phyloP scores from a whole-genome alignment of 2,797 vertebrate species.

The Rhincodon typus region DNA sequence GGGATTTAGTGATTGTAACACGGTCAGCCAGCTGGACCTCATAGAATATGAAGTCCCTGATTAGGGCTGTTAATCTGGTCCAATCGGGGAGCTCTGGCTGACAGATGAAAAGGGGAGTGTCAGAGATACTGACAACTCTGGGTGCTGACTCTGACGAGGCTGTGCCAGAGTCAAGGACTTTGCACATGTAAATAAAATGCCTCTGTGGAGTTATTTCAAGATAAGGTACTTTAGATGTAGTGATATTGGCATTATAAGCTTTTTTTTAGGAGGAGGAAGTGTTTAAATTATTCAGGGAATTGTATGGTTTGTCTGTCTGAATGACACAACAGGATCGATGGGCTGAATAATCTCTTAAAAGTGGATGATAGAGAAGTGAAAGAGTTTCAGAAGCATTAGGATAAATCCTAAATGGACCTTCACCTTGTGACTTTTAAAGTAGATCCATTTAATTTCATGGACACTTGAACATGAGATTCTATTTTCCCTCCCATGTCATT shows the following conservation, averaged over 20 bases:
- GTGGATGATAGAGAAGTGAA: neutral
- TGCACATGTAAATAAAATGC: too few relatives aligned
- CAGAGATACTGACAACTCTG: too few relatives aligned
- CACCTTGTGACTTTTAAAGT: neutral
- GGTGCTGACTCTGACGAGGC: too few relatives aligned
- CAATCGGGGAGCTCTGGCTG: too few relatives aligned
- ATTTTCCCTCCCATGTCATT: neutral
- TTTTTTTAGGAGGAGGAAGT: slow-evolving; percentile 41
- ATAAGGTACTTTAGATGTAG: slow-evolving; percentile 30
- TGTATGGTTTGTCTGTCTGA: neutral
- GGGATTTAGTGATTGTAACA: slow-evolving; percentile 50
- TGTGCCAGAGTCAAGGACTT: too few relatives aligned
- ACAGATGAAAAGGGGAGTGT: too few relatives aligned
- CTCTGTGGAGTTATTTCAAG: too few relatives aligned
- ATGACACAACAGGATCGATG: neutral
- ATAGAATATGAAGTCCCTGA: too few relatives aligned
- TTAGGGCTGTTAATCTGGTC: too few relatives aligned
- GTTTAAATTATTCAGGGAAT: neutral
- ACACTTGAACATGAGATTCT: neutral
- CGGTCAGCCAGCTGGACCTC: too few relatives aligned
- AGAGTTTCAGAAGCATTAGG: neutral
- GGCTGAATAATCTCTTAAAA: neutral
- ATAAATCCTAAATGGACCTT: neutral
- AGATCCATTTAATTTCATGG: neutral
- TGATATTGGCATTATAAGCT: slow-evolving; percentile 45